Percentiles rank a stretch among this genome's conserved stretches.
phyloP scores from a whole-genome alignment of 2,888 invertebrate genomes.

The Andrena trimmerana region DNA sequence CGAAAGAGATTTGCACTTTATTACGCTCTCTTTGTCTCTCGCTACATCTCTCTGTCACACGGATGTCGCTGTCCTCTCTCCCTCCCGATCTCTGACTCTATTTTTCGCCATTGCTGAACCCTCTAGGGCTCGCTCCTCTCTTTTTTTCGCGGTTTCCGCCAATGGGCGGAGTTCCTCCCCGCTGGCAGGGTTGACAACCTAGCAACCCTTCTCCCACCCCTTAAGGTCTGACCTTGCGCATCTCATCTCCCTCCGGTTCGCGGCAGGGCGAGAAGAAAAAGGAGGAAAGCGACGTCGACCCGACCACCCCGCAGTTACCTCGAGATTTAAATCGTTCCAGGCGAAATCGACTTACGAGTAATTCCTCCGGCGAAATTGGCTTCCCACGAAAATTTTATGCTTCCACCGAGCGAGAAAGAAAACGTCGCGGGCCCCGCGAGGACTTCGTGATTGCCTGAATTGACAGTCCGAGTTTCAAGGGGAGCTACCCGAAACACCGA shows the following conservation, averaged over 20 bases:
- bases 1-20: slow-evolving; percentile 42
- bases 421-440: neutral
- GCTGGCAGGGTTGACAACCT: slow-evolving; percentile 77
- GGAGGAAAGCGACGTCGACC: slow-evolving; percentile 45
- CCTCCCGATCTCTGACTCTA: slow-evolving; percentile 38
- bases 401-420: neutral
- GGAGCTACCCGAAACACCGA: neutral
- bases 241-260: slow-evolving; percentile 65
- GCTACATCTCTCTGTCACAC: slow-evolving; percentile 3
- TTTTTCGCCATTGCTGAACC: slow-evolving; percentile 62
- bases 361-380: slow-evolving; percentile 52
- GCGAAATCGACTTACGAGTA: slow-evolving; percentile 64
- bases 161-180: slow-evolving; percentile 79
- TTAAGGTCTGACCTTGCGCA: slow-evolving; percentile 75
- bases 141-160: slow-evolving; percentile 71
- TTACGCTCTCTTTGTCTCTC: slow-evolving; percentile 26
- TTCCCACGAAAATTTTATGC: slow-evolving; percentile 29
- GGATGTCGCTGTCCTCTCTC: slow-evolving; percentile 6
- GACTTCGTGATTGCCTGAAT: neutral
- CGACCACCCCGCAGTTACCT: slow-evolving; percentile 62
- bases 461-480: neutral
- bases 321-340: slow-evolving; percentile 68
- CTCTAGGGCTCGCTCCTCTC: slow-evolving; percentile 63
- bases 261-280: slow-evolving; percentile 64
- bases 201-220: slow-evolving; percentile 74